Percentiles rank a stretch among this genome's conserved stretches.
Evolutionary conservation across 2,113 vertebrate species (phyloP).

Genomic region (Pangasianodon hypophthalmus): DNA sequence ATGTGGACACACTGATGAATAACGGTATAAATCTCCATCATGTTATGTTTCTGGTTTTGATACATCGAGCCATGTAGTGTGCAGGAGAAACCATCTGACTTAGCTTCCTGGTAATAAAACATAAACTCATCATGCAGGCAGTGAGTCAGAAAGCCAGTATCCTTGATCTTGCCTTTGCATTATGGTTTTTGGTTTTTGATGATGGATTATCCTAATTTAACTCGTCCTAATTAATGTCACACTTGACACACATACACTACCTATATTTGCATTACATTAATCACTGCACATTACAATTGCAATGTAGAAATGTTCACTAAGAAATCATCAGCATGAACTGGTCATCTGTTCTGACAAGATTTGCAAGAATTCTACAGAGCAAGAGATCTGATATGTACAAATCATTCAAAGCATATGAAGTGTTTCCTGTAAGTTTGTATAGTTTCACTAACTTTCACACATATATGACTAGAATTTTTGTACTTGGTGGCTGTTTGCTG

Average conservation of each 20-base stretch:
- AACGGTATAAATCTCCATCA: conserved; percentile 68
- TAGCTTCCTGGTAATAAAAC: conserved; percentile 65
- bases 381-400: neutral
- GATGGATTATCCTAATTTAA: no score
- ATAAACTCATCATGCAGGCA: conserved; percentile 49
- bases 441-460: neutral
- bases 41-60: conserved; percentile 68
- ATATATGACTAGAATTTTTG: neutral
- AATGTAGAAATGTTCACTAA: neutral
- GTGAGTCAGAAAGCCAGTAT: neutral
- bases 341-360: neutral
- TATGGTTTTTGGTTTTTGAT: neutral
- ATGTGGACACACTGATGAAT: conserved; percentile 68
- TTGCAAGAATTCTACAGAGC: neutral
- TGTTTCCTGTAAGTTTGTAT: neutral
- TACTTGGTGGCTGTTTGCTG: neutral
- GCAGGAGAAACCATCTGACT: conserved; percentile 58
- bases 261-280: neutral
- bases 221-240: neutral
- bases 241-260: neutral
- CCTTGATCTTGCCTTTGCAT: neutral
- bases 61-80: conserved; percentile 57
- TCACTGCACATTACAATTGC: neutral
- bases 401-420: neutral
- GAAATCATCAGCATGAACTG: neutral